These are phyloP conservation scores for Helogale parvula DNA, from an alignment of 2,113 vertebrate genomes.

Conservation along the genomic window DNA sequence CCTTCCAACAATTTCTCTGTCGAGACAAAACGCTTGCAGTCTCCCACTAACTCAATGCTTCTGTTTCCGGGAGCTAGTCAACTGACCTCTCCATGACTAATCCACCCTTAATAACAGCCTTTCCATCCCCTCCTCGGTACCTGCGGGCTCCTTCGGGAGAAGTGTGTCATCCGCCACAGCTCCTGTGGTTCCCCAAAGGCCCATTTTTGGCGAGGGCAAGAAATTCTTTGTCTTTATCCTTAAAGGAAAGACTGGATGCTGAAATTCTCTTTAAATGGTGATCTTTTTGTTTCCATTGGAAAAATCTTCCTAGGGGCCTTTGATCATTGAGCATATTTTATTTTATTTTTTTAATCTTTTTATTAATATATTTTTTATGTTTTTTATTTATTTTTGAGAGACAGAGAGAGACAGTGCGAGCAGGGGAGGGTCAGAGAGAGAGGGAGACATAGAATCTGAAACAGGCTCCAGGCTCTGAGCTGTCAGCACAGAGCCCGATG, in stretches of 20 bases:
- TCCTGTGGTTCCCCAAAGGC: neutral
- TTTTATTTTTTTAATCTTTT: too few relatives aligned
- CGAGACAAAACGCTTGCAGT: neutral
- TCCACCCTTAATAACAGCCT: fast-evolving
- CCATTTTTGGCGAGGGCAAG: neutral
- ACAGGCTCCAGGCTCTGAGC: too few relatives aligned
- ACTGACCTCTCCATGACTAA: neutral
- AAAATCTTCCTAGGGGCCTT: neutral
- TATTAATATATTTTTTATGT: too few relatives aligned
- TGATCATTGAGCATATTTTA: neutral
- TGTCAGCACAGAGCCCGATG: too few relatives aligned
- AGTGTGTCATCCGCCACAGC: neutral
- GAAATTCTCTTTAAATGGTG: neutral
- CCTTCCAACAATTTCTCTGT: neutral
- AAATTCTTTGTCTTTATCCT: neutral
- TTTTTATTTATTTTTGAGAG: too few relatives aligned
- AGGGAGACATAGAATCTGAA: too few relatives aligned
- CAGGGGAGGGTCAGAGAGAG: too few relatives aligned
- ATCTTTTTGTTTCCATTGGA: neutral
- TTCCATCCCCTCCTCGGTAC: fast-evolving
- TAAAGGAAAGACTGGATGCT: neutral
- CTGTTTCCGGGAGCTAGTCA: neutral
- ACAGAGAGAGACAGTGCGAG: too few relatives aligned
- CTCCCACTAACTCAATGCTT: neutral
- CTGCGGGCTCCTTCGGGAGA: neutral